A percentile compares a stretch with the other conserved stretches of the same genome.
These are phyloP conservation scores for mouse (Mus musculus) DNA, from an alignment of 2,113 vertebrate species.

Conservation along the genomic window DNA sequence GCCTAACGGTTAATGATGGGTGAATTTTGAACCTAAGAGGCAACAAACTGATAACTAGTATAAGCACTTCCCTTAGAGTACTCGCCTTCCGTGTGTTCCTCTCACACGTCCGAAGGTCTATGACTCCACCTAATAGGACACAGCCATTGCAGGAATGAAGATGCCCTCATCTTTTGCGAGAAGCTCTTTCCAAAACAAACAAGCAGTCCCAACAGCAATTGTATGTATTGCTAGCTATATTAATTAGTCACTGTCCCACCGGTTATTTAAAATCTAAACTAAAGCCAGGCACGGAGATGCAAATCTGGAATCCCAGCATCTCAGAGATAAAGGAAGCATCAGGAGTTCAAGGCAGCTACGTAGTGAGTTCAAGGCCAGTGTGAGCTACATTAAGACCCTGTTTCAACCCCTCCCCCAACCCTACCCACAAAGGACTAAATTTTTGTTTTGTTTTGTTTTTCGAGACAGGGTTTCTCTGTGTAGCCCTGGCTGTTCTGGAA, in stretches of 20 bases:
- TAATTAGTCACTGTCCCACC: not conserved
- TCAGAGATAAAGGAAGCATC: not conserved
- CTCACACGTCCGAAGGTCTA: not conserved
- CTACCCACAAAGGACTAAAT: not conserved
- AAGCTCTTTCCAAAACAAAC: not conserved
- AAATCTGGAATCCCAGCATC: not conserved
- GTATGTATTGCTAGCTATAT: not conserved
- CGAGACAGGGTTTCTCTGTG: too few relatives aligned
- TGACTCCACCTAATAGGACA: slow-evolving; percentile 2
- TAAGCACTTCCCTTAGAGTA: not conserved
- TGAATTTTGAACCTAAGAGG: slow-evolving; percentile 6
- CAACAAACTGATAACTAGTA: not conserved
- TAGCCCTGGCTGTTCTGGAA: too few relatives aligned
- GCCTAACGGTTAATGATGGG: not conserved
- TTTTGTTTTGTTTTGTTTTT: too few relatives aligned
- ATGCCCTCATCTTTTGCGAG: not conserved
- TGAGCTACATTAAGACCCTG: not conserved
- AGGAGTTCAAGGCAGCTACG: not conserved
- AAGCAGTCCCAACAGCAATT: not conserved
- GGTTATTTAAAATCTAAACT: not conserved
- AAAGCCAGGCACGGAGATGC: not conserved
- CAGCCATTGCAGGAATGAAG: not conserved
- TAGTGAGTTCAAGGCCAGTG: not conserved
- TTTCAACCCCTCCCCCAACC: not conserved
- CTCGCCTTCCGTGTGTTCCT: not conserved